phyloP scores from a whole-genome alignment of 2,113 vertebrate genomes.

The Proteles cristata region DNA sequence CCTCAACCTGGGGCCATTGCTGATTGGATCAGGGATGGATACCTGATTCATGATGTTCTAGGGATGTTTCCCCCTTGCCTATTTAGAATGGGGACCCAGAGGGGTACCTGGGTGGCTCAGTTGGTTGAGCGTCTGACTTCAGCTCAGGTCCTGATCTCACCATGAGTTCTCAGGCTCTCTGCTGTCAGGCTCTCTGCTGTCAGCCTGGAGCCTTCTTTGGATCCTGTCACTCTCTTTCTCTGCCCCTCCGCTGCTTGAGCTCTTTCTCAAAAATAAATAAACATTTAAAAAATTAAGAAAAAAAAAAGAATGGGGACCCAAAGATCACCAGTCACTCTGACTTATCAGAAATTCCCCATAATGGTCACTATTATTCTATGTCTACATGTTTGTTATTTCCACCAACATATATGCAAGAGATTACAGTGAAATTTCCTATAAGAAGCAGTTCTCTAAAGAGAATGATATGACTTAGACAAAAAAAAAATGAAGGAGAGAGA shows the following conservation, averaged over 20 bases:
- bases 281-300: too few species aligned
- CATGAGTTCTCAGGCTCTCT: too few species aligned
- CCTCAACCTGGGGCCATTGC: neutral
- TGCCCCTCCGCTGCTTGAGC: too few species aligned
- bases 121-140: too few species aligned
- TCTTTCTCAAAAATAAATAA: too few species aligned
- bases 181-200: too few species aligned
- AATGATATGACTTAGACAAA: neutral
- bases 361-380: neutral
- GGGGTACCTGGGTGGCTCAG: too few species aligned
- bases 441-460: neutral
- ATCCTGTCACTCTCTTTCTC: too few species aligned
- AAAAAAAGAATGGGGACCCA: neutral
- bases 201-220: too few species aligned
- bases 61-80: neutral
- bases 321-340: neutral
- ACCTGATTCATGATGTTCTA: neutral
- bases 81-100: neutral
- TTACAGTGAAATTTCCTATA: neutral
- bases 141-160: too few species aligned
- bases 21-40: neutral
- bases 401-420: neutral
- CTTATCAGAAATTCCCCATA: neutral
- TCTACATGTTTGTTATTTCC: neutral
- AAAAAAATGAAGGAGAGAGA: neutral